Percentiles rank a stretch among this genome's conserved stretches.
Conservation (phyloP, 64 coral and sea anemone genomes). For the Stichodactyla mertensii region DNA sequence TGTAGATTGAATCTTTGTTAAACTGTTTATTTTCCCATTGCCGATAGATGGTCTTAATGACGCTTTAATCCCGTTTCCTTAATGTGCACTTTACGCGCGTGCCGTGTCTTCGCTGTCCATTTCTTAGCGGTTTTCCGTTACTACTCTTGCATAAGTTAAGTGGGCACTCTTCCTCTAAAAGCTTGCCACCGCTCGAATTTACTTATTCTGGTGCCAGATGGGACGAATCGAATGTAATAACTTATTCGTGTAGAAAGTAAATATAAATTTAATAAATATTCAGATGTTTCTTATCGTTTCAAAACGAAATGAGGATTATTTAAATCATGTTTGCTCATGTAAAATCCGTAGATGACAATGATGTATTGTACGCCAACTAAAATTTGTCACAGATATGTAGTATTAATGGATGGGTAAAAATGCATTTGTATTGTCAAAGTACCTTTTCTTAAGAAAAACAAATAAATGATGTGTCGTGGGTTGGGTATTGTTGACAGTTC, state of each 20-base stretch:
- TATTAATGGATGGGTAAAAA: background rate
- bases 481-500: background rate
- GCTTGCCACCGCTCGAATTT: background rate
- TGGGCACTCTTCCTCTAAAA: background rate
- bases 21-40: background rate
- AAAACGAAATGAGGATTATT: background rate
- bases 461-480: background rate
- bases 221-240: background rate
- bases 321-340: background rate
- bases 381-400: background rate
- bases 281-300: background rate
- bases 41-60: slow-evolving; percentile 2
- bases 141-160: background rate
- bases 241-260: background rate
- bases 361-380: background rate
- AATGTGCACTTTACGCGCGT: background rate
- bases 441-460: background rate
- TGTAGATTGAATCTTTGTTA: background rate
- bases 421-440: background rate
- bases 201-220: background rate
- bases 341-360: background rate
- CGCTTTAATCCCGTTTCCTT: background rate
- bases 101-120: background rate
- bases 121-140: background rate
- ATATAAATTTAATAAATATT: background rate